A percentile compares a stretch with the other conserved stretches of the same genome.
These are phyloP conservation scores for Eristalis tenax DNA, from an alignment of 2,888 invertebrate genomes.

Conservation along the genomic window DNA sequence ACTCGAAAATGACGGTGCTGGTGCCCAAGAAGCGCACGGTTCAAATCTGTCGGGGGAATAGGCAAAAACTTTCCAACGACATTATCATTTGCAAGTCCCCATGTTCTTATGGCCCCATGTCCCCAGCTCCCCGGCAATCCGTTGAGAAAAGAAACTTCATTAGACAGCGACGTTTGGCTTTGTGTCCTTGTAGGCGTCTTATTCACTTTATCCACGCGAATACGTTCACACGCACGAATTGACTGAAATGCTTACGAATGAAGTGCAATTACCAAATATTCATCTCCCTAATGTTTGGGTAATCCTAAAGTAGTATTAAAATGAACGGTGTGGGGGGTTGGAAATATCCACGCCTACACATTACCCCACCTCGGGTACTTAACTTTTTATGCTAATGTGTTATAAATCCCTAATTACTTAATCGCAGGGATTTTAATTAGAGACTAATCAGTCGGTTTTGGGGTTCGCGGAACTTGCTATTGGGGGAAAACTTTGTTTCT, in stretches of 20 bases:
- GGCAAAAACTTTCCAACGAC: neutral
- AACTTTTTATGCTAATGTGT: neutral
- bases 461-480: neutral
- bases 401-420: conserved; percentile 1
- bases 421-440: neutral
- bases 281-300: neutral
- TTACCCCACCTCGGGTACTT: neutral
- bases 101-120: neutral
- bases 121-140: neutral
- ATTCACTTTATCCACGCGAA: neutral
- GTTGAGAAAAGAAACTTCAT: neutral
- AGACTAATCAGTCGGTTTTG: neutral
- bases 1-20: neutral
- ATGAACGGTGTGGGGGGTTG: neutral
- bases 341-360: neutral
- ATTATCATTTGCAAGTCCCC: neutral
- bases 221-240: neutral
- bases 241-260: neutral
- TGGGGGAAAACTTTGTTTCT: neutral
- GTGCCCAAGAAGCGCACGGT: neutral
- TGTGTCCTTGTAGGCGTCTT: neutral
- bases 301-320: neutral
- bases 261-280: neutral
- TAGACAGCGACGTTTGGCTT: neutral
- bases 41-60: neutral